Conservation (phyloP, 2,113 vertebrate species). For the Panthera tigris region DNA sequence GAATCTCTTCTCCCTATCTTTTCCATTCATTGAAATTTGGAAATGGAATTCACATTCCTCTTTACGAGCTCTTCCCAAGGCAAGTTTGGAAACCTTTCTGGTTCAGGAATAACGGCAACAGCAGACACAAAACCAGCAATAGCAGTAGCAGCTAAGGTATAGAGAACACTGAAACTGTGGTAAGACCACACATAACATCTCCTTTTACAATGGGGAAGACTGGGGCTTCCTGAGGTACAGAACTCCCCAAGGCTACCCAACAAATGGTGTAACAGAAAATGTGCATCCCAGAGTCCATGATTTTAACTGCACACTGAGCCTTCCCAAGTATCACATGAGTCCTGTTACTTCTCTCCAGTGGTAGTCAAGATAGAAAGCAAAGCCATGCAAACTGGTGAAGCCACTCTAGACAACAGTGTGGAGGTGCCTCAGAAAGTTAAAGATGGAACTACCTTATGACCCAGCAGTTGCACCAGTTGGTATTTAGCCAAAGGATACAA, state of each 20-base stretch:
- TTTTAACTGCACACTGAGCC: not conserved
- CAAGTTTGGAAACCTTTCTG: not conserved
- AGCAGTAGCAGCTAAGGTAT: not conserved
- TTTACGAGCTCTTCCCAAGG: not conserved
- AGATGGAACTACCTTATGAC: no score
- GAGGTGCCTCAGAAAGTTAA: no score
- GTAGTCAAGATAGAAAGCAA: conserved; percentile 13
- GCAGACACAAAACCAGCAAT: not conserved
- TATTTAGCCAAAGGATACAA: no score
- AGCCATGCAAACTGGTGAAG: not conserved
- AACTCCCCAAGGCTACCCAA: not conserved
- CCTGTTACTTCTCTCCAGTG: not conserved
- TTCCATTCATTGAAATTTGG: not conserved
- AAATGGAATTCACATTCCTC: not conserved
- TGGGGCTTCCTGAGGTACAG: not conserved
- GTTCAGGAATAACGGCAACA: not conserved
- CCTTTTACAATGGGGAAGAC: not conserved
- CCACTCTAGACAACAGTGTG: no score
- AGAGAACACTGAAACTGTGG: not conserved
- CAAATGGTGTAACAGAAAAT: not conserved
- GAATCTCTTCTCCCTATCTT: not conserved
- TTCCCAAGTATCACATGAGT: not conserved
- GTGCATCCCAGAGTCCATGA: not conserved
- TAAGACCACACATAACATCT: not conserved
- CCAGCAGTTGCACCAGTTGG: no score